Conservation (phyloP, 2,113 vertebrate species). For the Bufo gargarizans region DNA sequence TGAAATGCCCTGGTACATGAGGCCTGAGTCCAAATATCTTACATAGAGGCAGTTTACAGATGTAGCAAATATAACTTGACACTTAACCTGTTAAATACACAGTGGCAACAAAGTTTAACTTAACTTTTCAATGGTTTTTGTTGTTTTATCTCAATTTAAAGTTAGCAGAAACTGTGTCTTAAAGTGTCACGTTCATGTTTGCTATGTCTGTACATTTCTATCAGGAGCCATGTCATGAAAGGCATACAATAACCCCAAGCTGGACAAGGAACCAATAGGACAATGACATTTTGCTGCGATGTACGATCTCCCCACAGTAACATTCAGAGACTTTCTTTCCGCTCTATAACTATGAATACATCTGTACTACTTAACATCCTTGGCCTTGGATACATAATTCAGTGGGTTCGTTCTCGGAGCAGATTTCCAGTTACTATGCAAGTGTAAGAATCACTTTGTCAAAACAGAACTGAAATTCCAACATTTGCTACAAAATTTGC, state of each 20-base stretch:
- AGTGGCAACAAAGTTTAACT: too few relatives aligned
- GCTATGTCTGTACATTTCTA: too few relatives aligned
- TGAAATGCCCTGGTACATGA: neutral
- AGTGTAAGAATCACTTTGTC: constrained; percentile 16
- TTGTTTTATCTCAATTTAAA: too few relatives aligned
- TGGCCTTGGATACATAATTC: constrained; percentile 19
- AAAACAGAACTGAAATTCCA: neutral
- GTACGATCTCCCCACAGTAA: neutral
- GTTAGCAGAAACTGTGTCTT: too few relatives aligned
- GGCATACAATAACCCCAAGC: too few relatives aligned
- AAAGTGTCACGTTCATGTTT: too few relatives aligned
- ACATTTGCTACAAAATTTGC: neutral
- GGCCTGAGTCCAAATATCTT: neutral
- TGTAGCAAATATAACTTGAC: too few relatives aligned
- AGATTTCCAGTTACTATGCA: neutral
- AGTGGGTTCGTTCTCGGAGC: neutral
- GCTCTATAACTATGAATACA: constrained; percentile 10
- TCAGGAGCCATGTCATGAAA: too few relatives aligned
- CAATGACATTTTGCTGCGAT: neutral
- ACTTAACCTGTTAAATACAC: too few relatives aligned
- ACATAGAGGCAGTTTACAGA: too few relatives aligned
- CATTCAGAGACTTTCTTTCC: neutral
- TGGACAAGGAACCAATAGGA: neutral
- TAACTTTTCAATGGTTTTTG: too few relatives aligned
- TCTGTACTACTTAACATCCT: constrained; percentile 19